A percentile compares a stretch with the other conserved stretches of the same genome.
These are phyloP conservation scores for Dolichopus griseipennis DNA, from an alignment of 2,888 invertebrate genomes.

Conservation along the genomic window DNA sequence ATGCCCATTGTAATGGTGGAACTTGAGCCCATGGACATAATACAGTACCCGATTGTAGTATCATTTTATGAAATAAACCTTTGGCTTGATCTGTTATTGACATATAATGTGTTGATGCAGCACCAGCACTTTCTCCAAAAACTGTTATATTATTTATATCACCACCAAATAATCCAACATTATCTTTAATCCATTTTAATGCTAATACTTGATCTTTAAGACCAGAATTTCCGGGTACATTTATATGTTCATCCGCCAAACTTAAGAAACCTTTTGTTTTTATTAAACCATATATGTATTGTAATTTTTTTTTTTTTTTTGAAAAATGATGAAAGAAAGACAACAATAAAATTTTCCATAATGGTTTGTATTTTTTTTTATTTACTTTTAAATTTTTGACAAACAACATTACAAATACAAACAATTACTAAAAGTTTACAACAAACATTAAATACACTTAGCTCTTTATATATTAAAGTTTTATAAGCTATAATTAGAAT, in stretches of 20 bases:
- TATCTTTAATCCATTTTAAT: constrained; percentile 46
- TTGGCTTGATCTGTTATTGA: constrained; percentile 45
- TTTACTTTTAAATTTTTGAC: no score
- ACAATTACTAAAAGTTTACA: no score
- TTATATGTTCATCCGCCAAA: constrained; percentile 42
- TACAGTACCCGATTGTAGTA: constrained; percentile 38
- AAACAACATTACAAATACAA: no score
- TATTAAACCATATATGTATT: no score
- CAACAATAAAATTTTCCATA: no score
- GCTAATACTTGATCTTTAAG: constrained; percentile 48
- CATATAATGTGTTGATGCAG: constrained; percentile 44
- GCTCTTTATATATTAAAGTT: no score
- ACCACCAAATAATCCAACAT: constrained; percentile 46
- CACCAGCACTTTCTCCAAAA: constrained; percentile 49
- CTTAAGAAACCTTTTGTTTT: constrained; percentile 48
- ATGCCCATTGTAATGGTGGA: constrained; percentile 33
- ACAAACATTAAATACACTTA: no score
- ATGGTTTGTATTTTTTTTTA: no score
- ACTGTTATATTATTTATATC: constrained; percentile 47
- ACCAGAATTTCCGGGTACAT: constrained; percentile 48
- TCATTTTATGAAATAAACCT: constrained; percentile 38
- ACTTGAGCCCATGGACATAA: constrained; percentile 37
- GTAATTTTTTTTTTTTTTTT: no score
- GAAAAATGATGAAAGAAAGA: no score
- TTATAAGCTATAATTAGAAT: no score